These are phyloP conservation scores for Rhagonycha lutea DNA, from an alignment of 2,888 invertebrate species.

Conservation along the genomic window DNA sequence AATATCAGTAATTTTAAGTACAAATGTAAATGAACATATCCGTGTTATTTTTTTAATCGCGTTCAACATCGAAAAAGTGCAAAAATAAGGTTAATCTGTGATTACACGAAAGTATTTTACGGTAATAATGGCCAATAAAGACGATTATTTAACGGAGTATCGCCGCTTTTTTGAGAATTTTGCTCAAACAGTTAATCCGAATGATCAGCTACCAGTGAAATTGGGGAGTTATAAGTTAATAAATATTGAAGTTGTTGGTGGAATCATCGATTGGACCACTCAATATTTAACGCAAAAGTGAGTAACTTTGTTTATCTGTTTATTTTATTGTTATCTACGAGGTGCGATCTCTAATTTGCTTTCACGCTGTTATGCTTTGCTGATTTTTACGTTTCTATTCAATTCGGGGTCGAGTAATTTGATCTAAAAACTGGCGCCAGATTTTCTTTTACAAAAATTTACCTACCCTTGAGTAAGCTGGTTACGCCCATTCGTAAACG, in stretches of 20 bases:
- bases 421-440: not conserved
- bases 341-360: not conserved
- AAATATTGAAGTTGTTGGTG: conserved; percentile 72
- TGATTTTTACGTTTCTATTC: not conserved
- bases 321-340: not conserved
- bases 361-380: not conserved
- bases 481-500: not conserved
- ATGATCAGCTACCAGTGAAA: conserved; percentile 75
- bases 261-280: conserved; percentile 75
- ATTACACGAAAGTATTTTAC: conserved; percentile 25
- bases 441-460: not conserved
- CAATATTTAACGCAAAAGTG: conserved; percentile 79
- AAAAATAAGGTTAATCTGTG: conserved; percentile 30
- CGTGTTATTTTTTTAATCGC: conserved; percentile 41
- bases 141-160: conserved; percentile 72
- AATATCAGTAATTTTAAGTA: conserved; percentile 34
- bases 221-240: conserved; percentile 71
- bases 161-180: conserved; percentile 75
- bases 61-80: conserved; percentile 43
- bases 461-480: not conserved
- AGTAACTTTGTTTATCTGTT: conserved; percentile 49
- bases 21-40: conserved; percentile 40
- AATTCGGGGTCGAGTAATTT: not conserved
- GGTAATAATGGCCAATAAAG: conserved; percentile 58
- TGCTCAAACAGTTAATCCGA: conserved; percentile 68